Evolutionary conservation across 2,888 invertebrate species (phyloP).

Genomic region (Perizoma affinitatum): DNA sequence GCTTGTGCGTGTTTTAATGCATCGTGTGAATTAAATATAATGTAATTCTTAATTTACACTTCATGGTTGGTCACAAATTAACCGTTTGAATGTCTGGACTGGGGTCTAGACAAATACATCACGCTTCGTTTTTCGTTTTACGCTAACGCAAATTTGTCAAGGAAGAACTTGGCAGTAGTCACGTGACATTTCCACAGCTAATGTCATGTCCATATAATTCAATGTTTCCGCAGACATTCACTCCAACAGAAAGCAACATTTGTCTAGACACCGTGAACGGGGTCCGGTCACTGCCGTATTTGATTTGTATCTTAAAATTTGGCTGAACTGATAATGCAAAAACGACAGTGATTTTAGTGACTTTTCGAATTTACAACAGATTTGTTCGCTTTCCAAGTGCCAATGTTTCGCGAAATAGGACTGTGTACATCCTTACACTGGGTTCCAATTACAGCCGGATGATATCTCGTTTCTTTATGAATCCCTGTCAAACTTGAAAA

Average conservation of each 20-base stretch:
- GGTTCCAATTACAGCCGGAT: neutral
- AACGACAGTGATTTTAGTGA: slow-evolving; percentile 19
- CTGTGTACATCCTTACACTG: slow-evolving; percentile 17
- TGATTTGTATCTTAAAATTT: slow-evolving; percentile 2
- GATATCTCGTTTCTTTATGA: too few species aligned
- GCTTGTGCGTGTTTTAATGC: slow-evolving; percentile 19
- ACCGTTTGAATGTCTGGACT: slow-evolving; percentile 17
- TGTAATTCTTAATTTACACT: slow-evolving; percentile 26
- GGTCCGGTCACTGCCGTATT: slow-evolving; percentile 12
- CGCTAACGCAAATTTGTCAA: neutral
- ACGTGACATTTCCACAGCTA: too few species aligned
- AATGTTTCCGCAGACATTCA: too few species aligned
- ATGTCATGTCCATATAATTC: too few species aligned
- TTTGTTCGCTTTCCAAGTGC: slow-evolving; percentile 44
- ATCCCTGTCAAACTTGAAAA: too few species aligned
- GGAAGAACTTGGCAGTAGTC: too few species aligned
- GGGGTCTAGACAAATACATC: too few species aligned
- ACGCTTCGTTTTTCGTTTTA: too few species aligned
- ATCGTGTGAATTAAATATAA: slow-evolving; percentile 11
- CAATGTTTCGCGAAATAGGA: slow-evolving; percentile 51
- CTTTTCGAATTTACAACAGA: slow-evolving; percentile 19
- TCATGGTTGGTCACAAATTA: slow-evolving; percentile 42
- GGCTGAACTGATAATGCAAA: slow-evolving; percentile 3
- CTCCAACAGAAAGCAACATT: too few species aligned
- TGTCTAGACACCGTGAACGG: too few species aligned